A percentile compares a stretch with the other conserved stretches of the same genome.
phyloP scores from a whole-genome alignment of 2,888 invertebrate genomes.

The Agrilus cyanescens region DNA sequence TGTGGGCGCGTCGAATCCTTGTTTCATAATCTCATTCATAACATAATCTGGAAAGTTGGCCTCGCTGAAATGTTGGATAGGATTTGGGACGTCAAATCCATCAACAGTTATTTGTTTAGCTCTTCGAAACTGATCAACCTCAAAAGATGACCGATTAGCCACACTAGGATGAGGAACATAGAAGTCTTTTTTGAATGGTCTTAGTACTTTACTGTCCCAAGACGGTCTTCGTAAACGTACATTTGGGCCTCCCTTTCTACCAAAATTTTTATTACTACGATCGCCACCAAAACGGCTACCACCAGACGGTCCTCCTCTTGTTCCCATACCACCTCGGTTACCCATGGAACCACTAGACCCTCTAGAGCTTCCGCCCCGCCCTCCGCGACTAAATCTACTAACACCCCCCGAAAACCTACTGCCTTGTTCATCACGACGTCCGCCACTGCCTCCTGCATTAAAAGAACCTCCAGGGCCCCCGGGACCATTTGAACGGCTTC shows the following conservation, averaged over 20 bases:
- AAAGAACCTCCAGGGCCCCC: no score
- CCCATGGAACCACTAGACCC: no score
- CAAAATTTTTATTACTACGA: slow-evolving; percentile 4
- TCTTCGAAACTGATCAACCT: slow-evolving; percentile 63
- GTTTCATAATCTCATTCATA: slow-evolving; percentile 66
- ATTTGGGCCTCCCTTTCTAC: slow-evolving; percentile 23
- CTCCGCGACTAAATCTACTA: no score
- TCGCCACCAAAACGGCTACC: no score
- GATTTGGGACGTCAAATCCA: slow-evolving; percentile 77
- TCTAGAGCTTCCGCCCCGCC: no score
- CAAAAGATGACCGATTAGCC: slow-evolving; percentile 53
- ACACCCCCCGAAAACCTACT: no score
- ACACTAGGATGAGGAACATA: slow-evolving; percentile 73
- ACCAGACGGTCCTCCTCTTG: no score
- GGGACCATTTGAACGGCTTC: no score
- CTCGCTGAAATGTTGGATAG: slow-evolving; percentile 83
- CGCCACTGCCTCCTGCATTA: no score
- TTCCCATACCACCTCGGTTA: no score
- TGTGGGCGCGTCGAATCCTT: slow-evolving; percentile 77
- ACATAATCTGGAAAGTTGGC: slow-evolving; percentile 80
- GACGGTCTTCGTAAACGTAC: slow-evolving; percentile 42
- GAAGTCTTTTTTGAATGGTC: slow-evolving; percentile 84
- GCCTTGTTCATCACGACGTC: no score
- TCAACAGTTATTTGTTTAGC: slow-evolving; percentile 80
- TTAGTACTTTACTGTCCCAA: slow-evolving; percentile 67